Base-by-base conservation (phyloP, 2,113 vertebrate genomes). In the Myotis lucifugus region DNA sequence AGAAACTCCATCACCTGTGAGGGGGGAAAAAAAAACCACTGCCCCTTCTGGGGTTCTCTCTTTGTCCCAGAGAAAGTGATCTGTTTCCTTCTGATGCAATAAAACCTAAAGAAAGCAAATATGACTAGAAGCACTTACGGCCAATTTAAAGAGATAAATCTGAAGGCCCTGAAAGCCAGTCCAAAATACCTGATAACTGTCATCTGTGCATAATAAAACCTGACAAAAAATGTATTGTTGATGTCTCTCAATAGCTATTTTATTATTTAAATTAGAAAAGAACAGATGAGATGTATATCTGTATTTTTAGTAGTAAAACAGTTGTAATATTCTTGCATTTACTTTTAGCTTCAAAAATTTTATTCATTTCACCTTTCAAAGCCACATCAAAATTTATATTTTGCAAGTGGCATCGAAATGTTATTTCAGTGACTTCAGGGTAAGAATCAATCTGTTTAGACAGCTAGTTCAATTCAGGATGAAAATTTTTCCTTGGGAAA, bases 1-100 rank as follows among this genome's bases (percentile, higher is more conserved):
- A 98, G 97, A 94, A 98, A 98, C 98, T 98, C 98, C 98, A 99
- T 99, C 99, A 99, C 99, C 99, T 99, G 99, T 99, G 99, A 98
- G 98, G 97, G 97, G 94, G 10, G 11, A 61, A 61, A 59, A 46
- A 46, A 86, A 98, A 98, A 94, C 61, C 74, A 96, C 94, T 98
- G 97, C 97, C 98, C 98, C 96, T 98, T 98, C 97, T 97, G 95
- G 96, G 96, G 95, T 92, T 97, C 96, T 98, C 97, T 98, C 98
- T 99, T 98, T 99, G 98, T 99, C 95, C 97, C 85, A 96, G 97
- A 98, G 94, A 98, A 98, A 98, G 94, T 97, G 78, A 87, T 93
- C 97, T 98, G 96, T 96, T 96, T 96, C 96, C 91, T 96, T 98
- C 95, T 96, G 93, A 70, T 97, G 96, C 93, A 93, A 70, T 88